Evolutionary conservation across 1,140 invertebrate species (phyloP).

Genomic region (Tetragnatha versicolor): DNA sequence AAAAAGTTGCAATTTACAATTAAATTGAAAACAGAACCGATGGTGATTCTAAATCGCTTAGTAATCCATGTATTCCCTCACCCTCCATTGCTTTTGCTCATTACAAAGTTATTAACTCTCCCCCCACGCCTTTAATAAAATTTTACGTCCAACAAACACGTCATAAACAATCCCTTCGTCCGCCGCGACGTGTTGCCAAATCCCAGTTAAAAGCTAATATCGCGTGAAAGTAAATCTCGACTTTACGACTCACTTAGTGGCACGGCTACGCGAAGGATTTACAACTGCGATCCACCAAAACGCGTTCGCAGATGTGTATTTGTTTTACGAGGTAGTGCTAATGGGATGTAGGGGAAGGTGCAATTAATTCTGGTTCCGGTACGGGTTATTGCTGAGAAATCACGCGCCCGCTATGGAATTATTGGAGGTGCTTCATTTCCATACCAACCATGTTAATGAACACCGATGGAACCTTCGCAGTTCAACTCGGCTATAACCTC

Average conservation of each 20-base stretch:
- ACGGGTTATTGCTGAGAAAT: not conserved
- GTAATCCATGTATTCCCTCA: too few relatives aligned
- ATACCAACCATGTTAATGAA: too few relatives aligned
- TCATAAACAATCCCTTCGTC: constrained; percentile 9
- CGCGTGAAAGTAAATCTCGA: constrained; percentile 32
- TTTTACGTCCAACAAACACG: constrained; percentile 24
- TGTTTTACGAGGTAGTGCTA: constrained; percentile 25
- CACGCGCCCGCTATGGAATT: too few relatives aligned
- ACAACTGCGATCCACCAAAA: not conserved
- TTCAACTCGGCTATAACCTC: too few relatives aligned
- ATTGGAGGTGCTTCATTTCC: too few relatives aligned
- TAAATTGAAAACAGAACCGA: too few relatives aligned
- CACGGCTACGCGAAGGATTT: not conserved
- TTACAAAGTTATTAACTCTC: not conserved
- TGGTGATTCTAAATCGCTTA: too few relatives aligned
- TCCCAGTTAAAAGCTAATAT: constrained; percentile 9
- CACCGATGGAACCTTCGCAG: too few relatives aligned
- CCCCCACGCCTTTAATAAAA: constrained; percentile 4
- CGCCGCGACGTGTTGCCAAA: too few relatives aligned
- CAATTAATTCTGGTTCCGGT: constrained; percentile 12
- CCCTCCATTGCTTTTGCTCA: not conserved
- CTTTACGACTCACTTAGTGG: constrained; percentile 19
- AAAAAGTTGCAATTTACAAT: too few relatives aligned
- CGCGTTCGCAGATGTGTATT: not conserved
- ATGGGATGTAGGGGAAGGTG: not conserved